Evolutionary conservation across 2,888 invertebrate genomes (phyloP).

Genomic region (Danaus chrysippus): DNA sequence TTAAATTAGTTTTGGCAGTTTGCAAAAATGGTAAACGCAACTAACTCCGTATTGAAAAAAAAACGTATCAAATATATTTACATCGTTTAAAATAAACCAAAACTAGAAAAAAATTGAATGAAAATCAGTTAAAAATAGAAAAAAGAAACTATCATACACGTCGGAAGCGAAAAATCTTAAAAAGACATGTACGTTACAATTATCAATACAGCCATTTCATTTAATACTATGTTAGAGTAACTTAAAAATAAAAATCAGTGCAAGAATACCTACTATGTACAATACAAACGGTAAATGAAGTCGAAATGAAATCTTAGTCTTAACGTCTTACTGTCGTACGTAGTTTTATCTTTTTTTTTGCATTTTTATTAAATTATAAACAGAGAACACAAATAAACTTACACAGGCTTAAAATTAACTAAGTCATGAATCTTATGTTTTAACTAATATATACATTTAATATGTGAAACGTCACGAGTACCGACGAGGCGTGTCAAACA

Average conservation of each 20-base stretch:
- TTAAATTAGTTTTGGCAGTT: slow-evolving; percentile 77
- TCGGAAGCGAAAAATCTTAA: slow-evolving; percentile 12
- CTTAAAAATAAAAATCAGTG: slow-evolving; percentile 72
- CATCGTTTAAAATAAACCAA: slow-evolving; percentile 48
- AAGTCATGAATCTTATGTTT: slow-evolving; percentile 47
- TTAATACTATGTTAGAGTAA: slow-evolving; percentile 59
- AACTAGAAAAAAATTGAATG: slow-evolving; percentile 46
- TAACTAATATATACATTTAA: slow-evolving; percentile 55
- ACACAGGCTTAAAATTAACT: slow-evolving; percentile 42
- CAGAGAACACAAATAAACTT: slow-evolving; percentile 60
- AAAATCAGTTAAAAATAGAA: slow-evolving; percentile 33
- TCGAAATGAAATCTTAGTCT: slow-evolving; percentile 48
- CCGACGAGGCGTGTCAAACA: background rate
- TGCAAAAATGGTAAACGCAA: slow-evolving; percentile 77
- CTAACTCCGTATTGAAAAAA: slow-evolving; percentile 64
- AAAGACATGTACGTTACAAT: slow-evolving; percentile 52
- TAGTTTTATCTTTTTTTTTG: slow-evolving; percentile 24
- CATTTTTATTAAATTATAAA: slow-evolving; percentile 30
- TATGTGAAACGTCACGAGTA: slow-evolving; percentile 8
- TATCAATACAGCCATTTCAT: slow-evolving; percentile 68
- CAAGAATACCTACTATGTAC: slow-evolving; percentile 70
- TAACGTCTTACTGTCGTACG: slow-evolving; percentile 22
- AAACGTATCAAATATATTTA: slow-evolving; percentile 67
- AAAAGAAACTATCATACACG: slow-evolving; percentile 29
- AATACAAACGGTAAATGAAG: slow-evolving; percentile 54